These are phyloP conservation scores for Numenius arquata DNA, from an alignment of 2,113 vertebrate genomes.

Conservation along the genomic window DNA sequence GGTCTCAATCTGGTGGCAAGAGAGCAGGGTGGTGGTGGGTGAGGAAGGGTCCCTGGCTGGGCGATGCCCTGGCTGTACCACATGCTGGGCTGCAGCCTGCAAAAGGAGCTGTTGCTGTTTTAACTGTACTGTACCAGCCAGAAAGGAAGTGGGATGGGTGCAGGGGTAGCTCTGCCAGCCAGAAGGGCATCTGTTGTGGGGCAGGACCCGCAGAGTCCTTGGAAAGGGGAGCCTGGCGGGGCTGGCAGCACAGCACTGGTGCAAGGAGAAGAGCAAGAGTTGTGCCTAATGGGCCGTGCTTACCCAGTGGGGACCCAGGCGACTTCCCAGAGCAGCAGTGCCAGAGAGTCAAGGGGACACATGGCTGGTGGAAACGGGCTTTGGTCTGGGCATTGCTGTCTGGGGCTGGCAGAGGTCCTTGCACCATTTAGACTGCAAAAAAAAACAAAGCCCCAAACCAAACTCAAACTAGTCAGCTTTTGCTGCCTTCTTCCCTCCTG, in stretches of 20 bases:
- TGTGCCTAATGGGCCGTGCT: rapidly evolving
- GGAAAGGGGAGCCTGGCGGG: neutral
- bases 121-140: neutral
- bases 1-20: neutral
- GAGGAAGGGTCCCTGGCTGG: neutral
- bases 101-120: neutral
- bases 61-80: neutral
- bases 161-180: neutral
- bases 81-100: neutral
- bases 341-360: neutral
- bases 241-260: neutral
- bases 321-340: neutral
- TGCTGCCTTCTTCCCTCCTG: neutral
- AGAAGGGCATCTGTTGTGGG: neutral
- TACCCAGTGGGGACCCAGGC: rapidly evolving
- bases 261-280: neutral
- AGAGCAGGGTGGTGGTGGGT: neutral
- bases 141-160: rapidly evolving
- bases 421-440: neutral
- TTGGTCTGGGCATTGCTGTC: neutral
- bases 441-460: neutral
- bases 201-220: neutral
- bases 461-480: neutral
- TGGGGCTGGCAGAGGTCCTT: neutral
- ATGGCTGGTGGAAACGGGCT: neutral